Evolutionary conservation across 2,888 invertebrate genomes (phyloP), one percentile per base, ranked within the genome.

Genomic region (Philopedon plagiatum): DNA sequence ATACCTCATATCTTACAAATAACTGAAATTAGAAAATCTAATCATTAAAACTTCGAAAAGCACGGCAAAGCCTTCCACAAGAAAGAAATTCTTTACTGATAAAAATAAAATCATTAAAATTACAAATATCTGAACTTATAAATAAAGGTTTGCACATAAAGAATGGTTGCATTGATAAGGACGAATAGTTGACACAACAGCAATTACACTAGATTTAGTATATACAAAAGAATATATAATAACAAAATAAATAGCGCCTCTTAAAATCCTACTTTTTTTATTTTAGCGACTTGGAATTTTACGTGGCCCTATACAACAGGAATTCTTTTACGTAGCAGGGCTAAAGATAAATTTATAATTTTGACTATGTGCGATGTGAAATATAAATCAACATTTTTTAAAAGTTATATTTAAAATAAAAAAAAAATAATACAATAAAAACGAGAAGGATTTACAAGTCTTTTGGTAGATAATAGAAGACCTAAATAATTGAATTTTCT

Each of bases 381-480:
- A 54, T 51, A 29, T 54, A 54, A 54, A 54, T 29, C 9, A 54
- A 26, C 8, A 29, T 54, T 54, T 15, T 29, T 15, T 26, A 29
- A 54, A 54, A 15, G 29, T 54, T 54, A 54, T 54, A 54, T 54
- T 54, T 54, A 54, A 54, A 54, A 32, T 26, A 26, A 26, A 26
- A 54, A 54, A 56, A 39, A 57, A 57, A 21, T 23, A 56, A 39
- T 76, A 58, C 61, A 49, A 51, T 61, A 74, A 73, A 63, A 73
- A 77, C 67, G 70, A 77, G 75, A 75, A 75, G 74, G 72, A 70
- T 76, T 74, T 56, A 61, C 39, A 39, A 37, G 70, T 71, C 66
- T 61, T 73, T 60, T 57, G 58, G 61, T 58, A 60, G 58, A 56
- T 61, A 54, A 68, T 69, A 58, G 56, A 61, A 49, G 56, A 66